Evolutionary conservation across 2,797 vertebrate genomes (phyloP).

Genomic region (Enoplosus armatus): DNA sequence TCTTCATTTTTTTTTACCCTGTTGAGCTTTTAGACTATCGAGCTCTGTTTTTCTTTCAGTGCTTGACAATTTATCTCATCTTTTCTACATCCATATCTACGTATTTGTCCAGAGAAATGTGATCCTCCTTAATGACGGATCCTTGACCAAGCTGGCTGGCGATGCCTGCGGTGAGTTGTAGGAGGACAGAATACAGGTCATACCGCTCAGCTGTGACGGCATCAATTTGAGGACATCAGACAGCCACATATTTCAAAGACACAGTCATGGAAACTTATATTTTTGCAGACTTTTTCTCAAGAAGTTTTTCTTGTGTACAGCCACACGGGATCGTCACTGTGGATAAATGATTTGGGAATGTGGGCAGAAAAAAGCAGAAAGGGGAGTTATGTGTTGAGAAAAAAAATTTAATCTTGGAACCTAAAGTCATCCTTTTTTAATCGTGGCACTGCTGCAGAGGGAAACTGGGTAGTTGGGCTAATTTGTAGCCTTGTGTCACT

Average conservation of each 20-base stretch:
- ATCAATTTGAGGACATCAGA: constrained; percentile 2
- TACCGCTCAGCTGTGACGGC: constrained; percentile 4
- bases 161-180: background rate
- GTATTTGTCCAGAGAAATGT: background rate
- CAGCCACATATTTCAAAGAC: constrained; percentile 34
- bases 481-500: constrained; percentile 57
- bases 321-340: background rate
- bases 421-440: constrained; percentile 41
- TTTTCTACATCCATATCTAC: background rate
- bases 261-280: background rate
- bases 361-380: constrained; percentile 9
- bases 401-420: constrained; percentile 9
- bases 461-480: constrained; percentile 38
- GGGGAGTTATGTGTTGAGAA: constrained; percentile 1
- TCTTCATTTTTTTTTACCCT: background rate
- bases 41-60: background rate
- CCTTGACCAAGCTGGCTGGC: background rate
- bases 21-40: background rate
- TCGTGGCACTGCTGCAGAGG: constrained; percentile 9
- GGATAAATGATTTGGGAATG: constrained; percentile 15
- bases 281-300: background rate
- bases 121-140: background rate
- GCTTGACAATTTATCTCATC: background rate
- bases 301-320: background rate
- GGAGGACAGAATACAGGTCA: constrained; percentile 10